These are phyloP conservation scores for Drosophila fungiperda DNA, from an alignment of 2,888 invertebrate species.

Conservation along the genomic window DNA sequence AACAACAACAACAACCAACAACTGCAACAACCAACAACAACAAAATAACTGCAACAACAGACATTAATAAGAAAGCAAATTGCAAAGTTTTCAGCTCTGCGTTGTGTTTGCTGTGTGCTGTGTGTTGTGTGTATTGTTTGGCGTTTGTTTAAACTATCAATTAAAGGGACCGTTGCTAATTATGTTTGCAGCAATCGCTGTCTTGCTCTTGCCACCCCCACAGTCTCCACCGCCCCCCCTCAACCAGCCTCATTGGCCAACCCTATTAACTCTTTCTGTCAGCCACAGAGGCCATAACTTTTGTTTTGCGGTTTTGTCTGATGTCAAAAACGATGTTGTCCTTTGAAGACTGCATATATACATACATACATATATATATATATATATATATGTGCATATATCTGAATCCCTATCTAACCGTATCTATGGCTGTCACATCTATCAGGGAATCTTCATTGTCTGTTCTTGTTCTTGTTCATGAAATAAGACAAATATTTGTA, in stretches of 20 bases:
- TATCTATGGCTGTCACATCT: slow-evolving; percentile 21
- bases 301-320: slow-evolving; percentile 34
- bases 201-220: slow-evolving; percentile 8
- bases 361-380: neutral
- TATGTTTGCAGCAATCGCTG: slow-evolving; percentile 61
- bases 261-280: slow-evolving; percentile 7
- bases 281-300: slow-evolving; percentile 47
- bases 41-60: slow-evolving; percentile 34
- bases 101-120: slow-evolving; percentile 8
- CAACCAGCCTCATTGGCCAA: neutral
- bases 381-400: slow-evolving; percentile 3
- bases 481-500: slow-evolving; percentile 76
- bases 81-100: slow-evolving; percentile 61
- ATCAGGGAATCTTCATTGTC: slow-evolving; percentile 52
- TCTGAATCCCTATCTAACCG: slow-evolving; percentile 7
- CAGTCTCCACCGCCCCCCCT: neutral
- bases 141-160: slow-evolving; percentile 74
- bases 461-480: slow-evolving; percentile 53
- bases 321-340: slow-evolving; percentile 41
- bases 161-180: slow-evolving; percentile 75
- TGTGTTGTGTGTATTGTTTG: slow-evolving; percentile 34
- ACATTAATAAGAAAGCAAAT: slow-evolving; percentile 73
- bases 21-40: slow-evolving; percentile 30
- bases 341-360: slow-evolving; percentile 15
- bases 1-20: slow-evolving; percentile 18